A percentile compares a stretch with the other conserved stretches of the same genome.
Evolutionary conservation across 92 coral and sea anemone species (phyloP).

Genomic region (Zoanthus gigantus): DNA sequence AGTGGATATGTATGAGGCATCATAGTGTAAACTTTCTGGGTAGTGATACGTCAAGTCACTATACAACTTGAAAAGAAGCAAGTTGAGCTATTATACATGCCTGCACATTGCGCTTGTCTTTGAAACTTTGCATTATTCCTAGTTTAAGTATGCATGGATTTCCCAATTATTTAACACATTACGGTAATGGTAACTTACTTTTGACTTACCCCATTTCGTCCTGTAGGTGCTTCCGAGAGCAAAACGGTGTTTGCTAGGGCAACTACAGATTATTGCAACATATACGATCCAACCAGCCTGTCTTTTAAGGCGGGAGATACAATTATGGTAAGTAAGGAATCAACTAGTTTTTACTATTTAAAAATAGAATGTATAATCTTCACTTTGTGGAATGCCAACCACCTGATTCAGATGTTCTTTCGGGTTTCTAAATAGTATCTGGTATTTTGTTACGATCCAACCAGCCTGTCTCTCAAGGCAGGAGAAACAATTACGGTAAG

Average conservation of each 20-base stretch:
- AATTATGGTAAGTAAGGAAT: constrained; percentile 65
- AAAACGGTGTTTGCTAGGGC: constrained; percentile 86
- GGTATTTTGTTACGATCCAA: constrained; percentile 62
- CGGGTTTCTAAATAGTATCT: background rate
- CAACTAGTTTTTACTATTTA: no score
- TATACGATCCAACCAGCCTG: constrained; percentile 85
- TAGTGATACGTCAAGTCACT: no score
- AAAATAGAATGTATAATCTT: background rate
- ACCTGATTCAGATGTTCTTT: background rate
- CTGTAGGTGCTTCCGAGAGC: constrained; percentile 71
- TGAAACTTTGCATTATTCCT: no score
- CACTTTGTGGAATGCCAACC: background rate
- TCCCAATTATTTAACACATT: no score
- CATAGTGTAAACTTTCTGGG: no score
- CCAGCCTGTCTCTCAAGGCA: constrained; percentile 78
- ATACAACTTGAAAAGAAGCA: no score
- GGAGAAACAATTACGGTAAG: constrained; percentile 88
- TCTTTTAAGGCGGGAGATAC: constrained; percentile 84
- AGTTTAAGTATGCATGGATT: no score
- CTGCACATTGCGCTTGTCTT: no score
- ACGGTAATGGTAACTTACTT: background rate
- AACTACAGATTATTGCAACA: constrained; percentile 82
- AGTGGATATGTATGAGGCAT: no score
- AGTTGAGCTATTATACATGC: no score
- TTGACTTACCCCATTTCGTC: background rate